These are phyloP conservation scores for Gavia stellata DNA, from an alignment of 2,113 vertebrate genomes.

Conservation along the genomic window DNA sequence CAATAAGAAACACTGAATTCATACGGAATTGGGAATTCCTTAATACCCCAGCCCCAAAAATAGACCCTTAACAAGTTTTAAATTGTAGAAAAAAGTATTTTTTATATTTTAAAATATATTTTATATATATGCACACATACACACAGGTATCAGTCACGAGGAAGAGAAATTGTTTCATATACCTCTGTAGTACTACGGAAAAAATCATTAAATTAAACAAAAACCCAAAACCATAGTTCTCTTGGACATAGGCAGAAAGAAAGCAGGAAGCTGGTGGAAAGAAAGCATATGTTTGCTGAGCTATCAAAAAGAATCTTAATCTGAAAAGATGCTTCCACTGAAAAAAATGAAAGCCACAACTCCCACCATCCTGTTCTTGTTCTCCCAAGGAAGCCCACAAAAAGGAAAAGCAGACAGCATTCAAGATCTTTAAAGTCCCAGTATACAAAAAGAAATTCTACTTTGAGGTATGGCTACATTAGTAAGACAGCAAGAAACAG, in stretches of 20 bases:
- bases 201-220: not conserved
- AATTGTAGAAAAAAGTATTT: not conserved
- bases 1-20: not conserved
- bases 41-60: not conserved
- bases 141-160: accelerated
- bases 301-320: not conserved
- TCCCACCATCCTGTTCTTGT: not conserved
- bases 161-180: not conserved
- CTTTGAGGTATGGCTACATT: not conserved
- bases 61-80: not conserved
- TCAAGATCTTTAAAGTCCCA: not conserved
- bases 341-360: not conserved
- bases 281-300: not conserved
- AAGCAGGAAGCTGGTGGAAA: not conserved
- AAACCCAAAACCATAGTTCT: not conserved
- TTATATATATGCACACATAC: not conserved
- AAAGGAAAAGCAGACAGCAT: not conserved
- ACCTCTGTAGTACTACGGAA: not conserved
- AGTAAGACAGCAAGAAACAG: not conserved
- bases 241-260: not conserved
- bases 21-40: not conserved
- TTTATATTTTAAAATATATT: not conserved
- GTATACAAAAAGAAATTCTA: not conserved
- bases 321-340: not conserved
- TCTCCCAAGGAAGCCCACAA: not conserved